Evolutionary conservation across 2,113 vertebrate species (phyloP).

Genomic region (Poecilia latipinna): DNA sequence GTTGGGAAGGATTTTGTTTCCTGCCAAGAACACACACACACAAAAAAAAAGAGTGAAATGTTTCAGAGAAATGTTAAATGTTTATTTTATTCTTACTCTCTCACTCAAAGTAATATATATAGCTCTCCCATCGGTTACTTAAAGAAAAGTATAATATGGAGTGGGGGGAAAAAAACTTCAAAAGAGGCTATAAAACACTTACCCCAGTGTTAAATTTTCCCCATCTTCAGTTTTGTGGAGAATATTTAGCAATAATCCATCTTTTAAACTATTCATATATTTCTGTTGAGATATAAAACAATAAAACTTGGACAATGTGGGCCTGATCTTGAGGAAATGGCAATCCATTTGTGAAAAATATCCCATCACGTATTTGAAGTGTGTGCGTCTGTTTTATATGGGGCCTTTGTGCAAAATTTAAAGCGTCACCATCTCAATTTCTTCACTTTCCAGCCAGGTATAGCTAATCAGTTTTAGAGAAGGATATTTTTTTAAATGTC

Average conservation of each 20-base stretch:
- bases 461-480: no score
- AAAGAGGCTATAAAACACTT: not conserved
- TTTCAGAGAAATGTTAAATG: constrained; percentile 33
- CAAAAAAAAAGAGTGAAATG: not conserved
- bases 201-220: not conserved
- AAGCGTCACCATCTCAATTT: no score
- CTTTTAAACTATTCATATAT: not conserved
- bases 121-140: constrained; percentile 8
- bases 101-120: constrained; percentile 7
- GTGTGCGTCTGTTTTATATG: no score
- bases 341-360: not conserved
- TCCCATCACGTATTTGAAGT: no score
- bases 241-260: not conserved
- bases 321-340: not conserved
- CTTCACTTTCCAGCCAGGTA: no score
- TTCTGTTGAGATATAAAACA: not conserved
- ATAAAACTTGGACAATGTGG: not conserved
- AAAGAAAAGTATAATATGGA: not conserved
- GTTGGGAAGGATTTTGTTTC: constrained; percentile 17
- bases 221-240: not conserved
- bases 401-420: no score
- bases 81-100: not conserved
- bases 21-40: not conserved
- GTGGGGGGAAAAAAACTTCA: not conserved
- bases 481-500: no score